phyloP scores from a whole-genome alignment of 2,113 vertebrate genomes.

The Myotis yumanensis region DNA sequence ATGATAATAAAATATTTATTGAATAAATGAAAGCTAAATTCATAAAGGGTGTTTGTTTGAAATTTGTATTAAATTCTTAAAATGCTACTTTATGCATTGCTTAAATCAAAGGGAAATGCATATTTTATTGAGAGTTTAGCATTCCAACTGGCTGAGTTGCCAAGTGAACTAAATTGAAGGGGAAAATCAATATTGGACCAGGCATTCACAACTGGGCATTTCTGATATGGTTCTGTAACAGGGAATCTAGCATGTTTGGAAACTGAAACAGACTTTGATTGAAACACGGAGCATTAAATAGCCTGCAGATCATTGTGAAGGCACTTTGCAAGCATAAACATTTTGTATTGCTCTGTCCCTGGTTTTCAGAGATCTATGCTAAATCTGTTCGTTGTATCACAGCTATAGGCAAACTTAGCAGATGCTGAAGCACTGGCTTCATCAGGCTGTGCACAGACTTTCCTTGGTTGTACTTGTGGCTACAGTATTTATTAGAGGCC shows the following conservation, averaged over 20 bases:
- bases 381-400: neutral
- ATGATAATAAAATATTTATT: neutral
- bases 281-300: neutral
- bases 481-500: neutral
- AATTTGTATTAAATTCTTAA: neutral
- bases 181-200: neutral
- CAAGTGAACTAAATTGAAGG: neutral
- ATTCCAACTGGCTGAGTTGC: neutral
- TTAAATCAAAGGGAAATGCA: neutral
- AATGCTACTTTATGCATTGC: neutral
- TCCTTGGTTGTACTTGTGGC: neutral
- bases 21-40: conserved; percentile 36
- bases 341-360: neutral
- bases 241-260: neutral
- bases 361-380: neutral
- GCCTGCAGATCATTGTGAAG: neutral
- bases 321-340: neutral
- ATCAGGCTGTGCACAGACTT: neutral
- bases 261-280: neutral
- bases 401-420: neutral
- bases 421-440: neutral
- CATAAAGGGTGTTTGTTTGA: neutral
- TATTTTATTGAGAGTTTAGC: neutral
- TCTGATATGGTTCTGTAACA: neutral
- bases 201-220: neutral